Conservation (phyloP, 2,113 vertebrate species). For the Pristiophorus japonicus region DNA sequence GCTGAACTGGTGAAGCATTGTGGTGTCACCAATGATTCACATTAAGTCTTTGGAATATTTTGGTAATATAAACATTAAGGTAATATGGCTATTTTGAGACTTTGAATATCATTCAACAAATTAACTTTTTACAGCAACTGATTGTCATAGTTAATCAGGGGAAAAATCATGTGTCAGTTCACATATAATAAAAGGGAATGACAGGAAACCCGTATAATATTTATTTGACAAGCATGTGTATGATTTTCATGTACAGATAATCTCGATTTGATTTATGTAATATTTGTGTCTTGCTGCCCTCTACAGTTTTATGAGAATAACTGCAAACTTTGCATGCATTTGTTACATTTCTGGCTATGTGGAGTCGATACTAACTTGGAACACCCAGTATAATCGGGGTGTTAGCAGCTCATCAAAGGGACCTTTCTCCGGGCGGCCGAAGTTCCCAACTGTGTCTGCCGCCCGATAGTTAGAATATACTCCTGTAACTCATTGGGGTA, state of each 20-base stretch:
- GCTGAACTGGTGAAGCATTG: not conserved
- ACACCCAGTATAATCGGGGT: not conserved
- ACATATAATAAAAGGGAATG: constrained; percentile 23
- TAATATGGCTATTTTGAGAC: not conserved
- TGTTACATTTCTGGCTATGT: not conserved
- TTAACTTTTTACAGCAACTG: not conserved
- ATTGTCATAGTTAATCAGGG: constrained; percentile 11
- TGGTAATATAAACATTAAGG: not conserved
- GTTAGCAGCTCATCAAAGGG: not conserved
- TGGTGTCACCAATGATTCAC: too few species aligned
- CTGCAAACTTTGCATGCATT: not conserved
- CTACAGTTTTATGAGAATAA: not conserved
- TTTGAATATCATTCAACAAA: not conserved
- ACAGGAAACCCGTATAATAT: constrained; percentile 5
- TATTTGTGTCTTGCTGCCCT: constrained; percentile 24
- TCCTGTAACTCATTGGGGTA: not conserved
- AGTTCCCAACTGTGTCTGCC: not conserved
- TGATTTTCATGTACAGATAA: not conserved
- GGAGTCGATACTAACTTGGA: not conserved
- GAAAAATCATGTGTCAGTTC: not conserved
- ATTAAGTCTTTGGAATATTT: not conserved
- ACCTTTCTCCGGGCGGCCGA: not conserved
- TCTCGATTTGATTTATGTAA: not conserved
- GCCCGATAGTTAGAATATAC: not conserved
- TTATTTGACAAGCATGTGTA: constrained; percentile 18